Evolutionary conservation across 2,113 vertebrate species (phyloP), one percentile per base, ranked within the genome.

Genomic region (Actenoides hombroni): DNA sequence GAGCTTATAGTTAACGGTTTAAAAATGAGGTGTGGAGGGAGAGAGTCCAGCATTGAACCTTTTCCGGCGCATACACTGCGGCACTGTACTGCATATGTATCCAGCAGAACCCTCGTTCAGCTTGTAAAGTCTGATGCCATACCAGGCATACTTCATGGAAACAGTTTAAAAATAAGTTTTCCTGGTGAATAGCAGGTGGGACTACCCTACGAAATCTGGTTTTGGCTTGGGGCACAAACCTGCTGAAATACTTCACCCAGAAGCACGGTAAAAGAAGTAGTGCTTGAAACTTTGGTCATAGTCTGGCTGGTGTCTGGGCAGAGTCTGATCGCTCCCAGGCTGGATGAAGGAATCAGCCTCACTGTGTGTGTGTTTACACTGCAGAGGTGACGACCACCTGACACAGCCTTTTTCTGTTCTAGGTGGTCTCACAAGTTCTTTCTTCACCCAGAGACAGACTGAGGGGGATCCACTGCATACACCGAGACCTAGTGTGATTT

Each of bases 1-100:
- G 94, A 93, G 94, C 96, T 96, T 96, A 95, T 59, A 96, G 92
- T 95, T 95, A 97, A 92, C 90, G 92, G 95, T 82, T 97, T 96
- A 96, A 95, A 97, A 96, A 97, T 93, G 91, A 97, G 94, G 96
- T 96, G 94, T 94, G 91, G 95, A 95, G 63, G 80, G 95, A 97
- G 91, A 87, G 88, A 95, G 86, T 73, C 86, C 93, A 97, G 95
- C 89, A 93, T 68, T 63, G 65, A 95, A 86, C 86, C 68, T 94
- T 97, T 97, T 95, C 95, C 94, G 79, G 92, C 39, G 31, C 80
- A 95, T 13, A 97, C 95, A 97, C 95, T 96, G 70, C 92, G 92
- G 95, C 90, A 86, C 95, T 96, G 92, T 96, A 56, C 96, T 95
- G 78, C 51, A 9, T 56, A 93, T 81, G 76, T 68, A 92, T 92